These are phyloP conservation scores for Urosaurus nigricauda DNA, from an alignment of 2,797 vertebrate genomes.

Conservation along the genomic window DNA sequence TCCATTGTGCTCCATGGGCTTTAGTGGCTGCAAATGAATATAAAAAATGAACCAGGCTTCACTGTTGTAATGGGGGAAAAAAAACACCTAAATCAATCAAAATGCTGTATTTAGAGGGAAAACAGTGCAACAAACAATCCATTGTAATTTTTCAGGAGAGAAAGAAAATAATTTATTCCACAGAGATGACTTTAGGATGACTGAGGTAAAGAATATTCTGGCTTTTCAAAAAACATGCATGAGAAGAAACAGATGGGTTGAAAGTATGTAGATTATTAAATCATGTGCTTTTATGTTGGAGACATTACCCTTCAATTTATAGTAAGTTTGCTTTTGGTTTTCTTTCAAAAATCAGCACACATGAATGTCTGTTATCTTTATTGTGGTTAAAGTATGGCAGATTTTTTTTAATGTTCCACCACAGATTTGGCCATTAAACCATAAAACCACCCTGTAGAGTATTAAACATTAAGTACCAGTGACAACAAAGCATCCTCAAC, in stretches of 20 bases:
- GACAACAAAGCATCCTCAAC: conserved; percentile 38
- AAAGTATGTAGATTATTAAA: conserved; percentile 20
- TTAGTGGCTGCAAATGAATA: conserved; percentile 84
- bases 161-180: neutral
- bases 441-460: conserved; percentile 45
- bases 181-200: accelerated
- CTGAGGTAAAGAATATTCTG: neutral
- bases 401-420: conserved; percentile 17
- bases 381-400: neutral
- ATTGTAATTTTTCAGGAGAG: accelerated
- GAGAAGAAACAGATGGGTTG: conserved; percentile 2
- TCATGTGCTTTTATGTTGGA: neutral
- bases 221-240: conserved; percentile 12
- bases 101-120: neutral
- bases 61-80: conserved; percentile 4
- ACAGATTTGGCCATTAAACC: conserved; percentile 65
- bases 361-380: conserved; percentile 28
- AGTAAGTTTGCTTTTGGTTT: conserved; percentile 34
- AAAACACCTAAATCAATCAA: neutral
- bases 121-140: accelerated
- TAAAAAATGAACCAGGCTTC: conserved; percentile 8
- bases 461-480: conserved; percentile 40
- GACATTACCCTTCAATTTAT: conserved; percentile 19
- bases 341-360: neutral
- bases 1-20: conserved; percentile 88